phyloP scores from a whole-genome alignment of 1,140 invertebrate species.

The Coelopa frigida region DNA sequence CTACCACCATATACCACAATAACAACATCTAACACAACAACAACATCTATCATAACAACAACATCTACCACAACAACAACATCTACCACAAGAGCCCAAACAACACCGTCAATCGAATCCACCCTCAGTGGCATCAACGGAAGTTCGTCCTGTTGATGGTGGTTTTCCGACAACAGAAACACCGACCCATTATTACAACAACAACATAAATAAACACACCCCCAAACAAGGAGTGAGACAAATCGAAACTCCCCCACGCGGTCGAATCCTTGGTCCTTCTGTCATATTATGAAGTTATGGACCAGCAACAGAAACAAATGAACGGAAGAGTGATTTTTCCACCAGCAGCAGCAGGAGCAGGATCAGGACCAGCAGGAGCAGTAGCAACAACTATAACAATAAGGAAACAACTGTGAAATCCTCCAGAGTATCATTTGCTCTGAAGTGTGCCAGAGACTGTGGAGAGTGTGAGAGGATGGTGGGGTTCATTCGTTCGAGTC shows the following conservation, averaged over 20 bases:
- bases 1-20: background rate
- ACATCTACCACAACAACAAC: background rate
- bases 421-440: constrained; percentile 38
- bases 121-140: background rate
- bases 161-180: background rate
- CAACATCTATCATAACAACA: background rate
- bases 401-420: constrained; percentile 14
- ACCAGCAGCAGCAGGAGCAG: constrained; percentile 17
- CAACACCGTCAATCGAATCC: background rate
- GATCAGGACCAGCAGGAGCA: background rate
- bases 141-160: background rate
- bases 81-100: background rate
- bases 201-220: constrained; percentile 12
- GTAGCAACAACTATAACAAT: constrained; percentile 6
- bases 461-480: constrained; percentile 5
- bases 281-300: background rate
- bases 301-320: constrained; percentile 8
- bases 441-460: constrained; percentile 39
- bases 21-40: background rate
- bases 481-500: background rate
- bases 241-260: constrained; percentile 1
- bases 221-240: background rate
- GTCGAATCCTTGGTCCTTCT: too few species aligned
- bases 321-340: constrained; percentile 38
- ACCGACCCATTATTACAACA: constrained; percentile 7